Conservation (phyloP, 2,797 vertebrate genomes). For the Selene dorsalis region DNA sequence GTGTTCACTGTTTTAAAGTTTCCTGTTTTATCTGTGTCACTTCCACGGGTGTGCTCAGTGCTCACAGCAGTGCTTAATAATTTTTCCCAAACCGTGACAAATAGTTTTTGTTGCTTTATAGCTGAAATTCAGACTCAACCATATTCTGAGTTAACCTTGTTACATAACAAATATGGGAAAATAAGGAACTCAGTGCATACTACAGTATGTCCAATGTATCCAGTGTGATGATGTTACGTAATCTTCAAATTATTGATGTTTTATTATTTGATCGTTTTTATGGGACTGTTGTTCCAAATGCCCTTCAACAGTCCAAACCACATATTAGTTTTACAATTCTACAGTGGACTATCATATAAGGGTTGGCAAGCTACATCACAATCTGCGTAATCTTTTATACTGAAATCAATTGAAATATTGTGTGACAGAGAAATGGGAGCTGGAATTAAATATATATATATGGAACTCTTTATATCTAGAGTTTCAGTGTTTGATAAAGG, state of each 20-base stretch:
- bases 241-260: not conserved
- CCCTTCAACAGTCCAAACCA: not conserved
- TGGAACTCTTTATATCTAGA: too few species aligned
- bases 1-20: not conserved
- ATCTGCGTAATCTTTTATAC: too few species aligned
- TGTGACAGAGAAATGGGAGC: too few species aligned
- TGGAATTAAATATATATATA: too few species aligned
- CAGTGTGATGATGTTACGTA: not conserved
- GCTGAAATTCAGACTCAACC: not conserved
- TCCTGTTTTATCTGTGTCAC: not conserved
- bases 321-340: not conserved
- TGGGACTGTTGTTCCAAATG: not conserved
- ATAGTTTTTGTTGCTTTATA: not conserved
- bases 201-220: not conserved
- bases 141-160: too few species aligned
- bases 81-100: not conserved
- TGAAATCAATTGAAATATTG: too few species aligned
- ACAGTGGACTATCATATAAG: too few species aligned
- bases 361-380: too few species aligned
- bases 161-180: too few species aligned
- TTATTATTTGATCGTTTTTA: not conserved
- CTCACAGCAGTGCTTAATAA: not conserved
- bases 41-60: not conserved
- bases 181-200: not conserved
- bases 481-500: too few species aligned